Evolutionary conservation across 2,113 vertebrate species (phyloP), one percentile per base, ranked within the genome.

Genomic region (Laticauda laticaudata): DNA sequence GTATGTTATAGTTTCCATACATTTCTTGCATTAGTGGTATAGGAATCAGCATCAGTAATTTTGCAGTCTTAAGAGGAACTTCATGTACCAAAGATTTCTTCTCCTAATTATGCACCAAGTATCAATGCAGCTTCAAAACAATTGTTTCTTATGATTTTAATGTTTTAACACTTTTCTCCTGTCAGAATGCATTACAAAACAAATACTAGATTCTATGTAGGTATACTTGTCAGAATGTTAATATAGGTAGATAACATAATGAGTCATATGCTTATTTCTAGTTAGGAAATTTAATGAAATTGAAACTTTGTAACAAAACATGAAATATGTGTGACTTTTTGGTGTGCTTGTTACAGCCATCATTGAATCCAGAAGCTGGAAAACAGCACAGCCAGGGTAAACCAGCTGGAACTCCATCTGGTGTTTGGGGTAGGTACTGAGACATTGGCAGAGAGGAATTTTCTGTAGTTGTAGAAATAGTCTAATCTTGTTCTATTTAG

Each of bases 291-390:
- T 43, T 48, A 55, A 29, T 6, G 12, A 59, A 56, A 54, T 23
- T 92, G 29, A 92, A 75, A 53, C 2, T 59, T 5, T 88, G 21
- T 61, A 87, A 3, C 64, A 56, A 85, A 85, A 85, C 26, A 64
- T 69, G 86, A 88, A 53, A 26, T 57, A 15, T 29, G 43, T 3
- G 5, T 64, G 34, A 6, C 34, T 24, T 64, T 20, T 2, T 94
- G 75, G 18, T 92, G 93, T 96, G 57, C 94, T 95, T 96, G 34
- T 95, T 95, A 91, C 95, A 99, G 99, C 99, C 99, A 96, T 99
- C 99, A 97, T 98, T 99, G 97, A 99, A 99, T 98, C 99, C 99
- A 97, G 99, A 99, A 98, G 98, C 98, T 98, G 98, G 99, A 98
- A 99, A 99, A 98, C 98, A 98, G 94, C 98, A 97, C 95, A 98